Evolutionary conservation across 2,888 invertebrate species (phyloP).

Genomic region (Scelioninae gen. 1): DNA sequence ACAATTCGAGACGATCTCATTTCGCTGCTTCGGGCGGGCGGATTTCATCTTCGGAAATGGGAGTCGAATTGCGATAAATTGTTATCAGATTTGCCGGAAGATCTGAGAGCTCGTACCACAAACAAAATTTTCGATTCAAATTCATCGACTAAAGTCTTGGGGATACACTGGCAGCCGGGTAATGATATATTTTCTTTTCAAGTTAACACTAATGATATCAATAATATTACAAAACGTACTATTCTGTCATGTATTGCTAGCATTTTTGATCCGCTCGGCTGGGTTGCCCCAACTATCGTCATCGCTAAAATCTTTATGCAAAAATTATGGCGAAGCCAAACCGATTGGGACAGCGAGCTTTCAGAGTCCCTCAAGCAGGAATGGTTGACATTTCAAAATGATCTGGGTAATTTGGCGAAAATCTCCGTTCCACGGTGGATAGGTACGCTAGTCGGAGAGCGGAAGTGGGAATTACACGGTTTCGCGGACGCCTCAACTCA

Average conservation of each 20-base stretch:
- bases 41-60: slow-evolving; percentile 38
- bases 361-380: not conserved
- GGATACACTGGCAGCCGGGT: slow-evolving; percentile 32
- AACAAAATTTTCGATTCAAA: not conserved
- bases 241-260: slow-evolving; percentile 14
- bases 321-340: slow-evolving; percentile 10
- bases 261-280: slow-evolving; percentile 34
- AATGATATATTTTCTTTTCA: slow-evolving; percentile 26
- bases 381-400: not conserved
- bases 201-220: not conserved
- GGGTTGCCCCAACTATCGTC: slow-evolving; percentile 10
- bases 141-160: slow-evolving; percentile 18
- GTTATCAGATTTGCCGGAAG: slow-evolving; percentile 3
- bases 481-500: too few relatives aligned
- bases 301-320: slow-evolving; percentile 18
- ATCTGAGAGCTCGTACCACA: slow-evolving; percentile 1
- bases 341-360: slow-evolving; percentile 21
- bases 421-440: slow-evolving; percentile 58
- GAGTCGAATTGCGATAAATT: slow-evolving; percentile 27
- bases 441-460: not conserved
- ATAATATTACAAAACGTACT: slow-evolving; percentile 5
- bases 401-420: not conserved
- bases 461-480: too few relatives aligned
- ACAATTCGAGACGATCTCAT: slow-evolving; percentile 22
- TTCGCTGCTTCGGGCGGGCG: not conserved